Evolutionary conservation across 2,113 vertebrate species (phyloP), one percentile per base, ranked within the genome.

Genomic region (Cyprinodon tularosa): DNA sequence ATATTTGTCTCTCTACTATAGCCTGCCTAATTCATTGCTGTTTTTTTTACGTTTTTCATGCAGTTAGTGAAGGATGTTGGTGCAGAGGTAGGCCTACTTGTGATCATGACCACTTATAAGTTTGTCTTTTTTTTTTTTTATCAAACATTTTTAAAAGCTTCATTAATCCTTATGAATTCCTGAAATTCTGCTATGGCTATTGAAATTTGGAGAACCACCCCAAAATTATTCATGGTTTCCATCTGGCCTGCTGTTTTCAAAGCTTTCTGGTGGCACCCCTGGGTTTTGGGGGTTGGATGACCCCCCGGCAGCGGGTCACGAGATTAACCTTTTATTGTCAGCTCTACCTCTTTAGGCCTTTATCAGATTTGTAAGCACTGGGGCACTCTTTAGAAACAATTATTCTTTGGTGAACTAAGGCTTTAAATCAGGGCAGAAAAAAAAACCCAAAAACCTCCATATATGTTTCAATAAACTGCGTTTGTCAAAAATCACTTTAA

Each of bases 281-380:
- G 29, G 50, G 20, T 57, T 50, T 57, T 57, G 50, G 50, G 50
- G 50, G 17, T 20, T 17, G 47, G 14, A 3, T 66, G 42, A 10
- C 14, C 13, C 66, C 29, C 66, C 12, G 8, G 4, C 42, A 66
- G 12, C 7, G 13, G 67, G 67, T 68, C 36, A 29, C 9, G 12
- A n/a, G 67, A 68, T 47, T 47, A 66, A 8, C 67, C 67, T 13
- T 68, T 68, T 68, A 37, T 68, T 68, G 47, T 70, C 20, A 9
- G 4, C 22, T 60, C 13, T 5, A 36, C 17, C 68, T 42, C 67
- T 53, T 68, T 50, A 13, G 48, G 66, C 1, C 40, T 47, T 68
- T 39, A 48, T 60, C 38, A 9, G 39, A 60, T 66, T 47, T 47
- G 42, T 36, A 66, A 9, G 50, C 50, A 57, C 15, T 10, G 62